phyloP scores from a whole-genome alignment of 35 echinoderm and acorn worm genomes.

The Eucidaris tribuloides region DNA sequence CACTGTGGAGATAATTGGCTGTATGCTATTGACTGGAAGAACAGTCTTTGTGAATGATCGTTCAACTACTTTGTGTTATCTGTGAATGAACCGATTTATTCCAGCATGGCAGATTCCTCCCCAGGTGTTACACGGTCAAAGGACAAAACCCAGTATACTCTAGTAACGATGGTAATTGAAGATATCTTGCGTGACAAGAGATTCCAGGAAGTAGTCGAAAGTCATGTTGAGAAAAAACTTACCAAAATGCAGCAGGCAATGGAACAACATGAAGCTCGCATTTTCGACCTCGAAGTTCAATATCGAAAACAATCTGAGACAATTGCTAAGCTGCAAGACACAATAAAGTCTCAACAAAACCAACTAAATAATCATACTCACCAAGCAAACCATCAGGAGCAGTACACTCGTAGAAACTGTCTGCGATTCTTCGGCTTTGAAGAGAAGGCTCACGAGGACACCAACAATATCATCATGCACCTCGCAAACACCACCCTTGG shows the following conservation, averaged over 20 bases:
- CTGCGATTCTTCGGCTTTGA: not conserved
- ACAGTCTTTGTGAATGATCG: too few species aligned
- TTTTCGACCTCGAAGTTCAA: not conserved
- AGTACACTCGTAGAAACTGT: slow-evolving; percentile 10
- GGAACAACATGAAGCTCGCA: not conserved
- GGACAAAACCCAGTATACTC: too few species aligned
- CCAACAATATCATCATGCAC: not conserved
- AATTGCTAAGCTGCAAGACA: not conserved
- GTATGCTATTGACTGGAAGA: too few species aligned
- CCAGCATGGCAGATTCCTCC: too few species aligned
- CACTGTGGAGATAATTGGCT: too few species aligned
- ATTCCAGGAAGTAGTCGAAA: not conserved
- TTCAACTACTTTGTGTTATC: too few species aligned
- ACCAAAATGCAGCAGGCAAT: not conserved
- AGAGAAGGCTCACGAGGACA: not conserved
- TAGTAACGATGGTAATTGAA: not conserved
- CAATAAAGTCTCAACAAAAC: not conserved
- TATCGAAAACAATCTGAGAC: not conserved
- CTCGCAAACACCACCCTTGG: not conserved
- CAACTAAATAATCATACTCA: not conserved
- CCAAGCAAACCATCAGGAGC: slow-evolving; percentile 13
- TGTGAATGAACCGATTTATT: too few species aligned
- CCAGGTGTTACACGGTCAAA: too few species aligned
- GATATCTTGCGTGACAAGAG: not conserved
- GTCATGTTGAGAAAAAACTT: not conserved